Percentiles rank a stretch among this genome's conserved stretches.
Conservation (phyloP, 2,113 vertebrate genomes). For the Xenus cinereus region DNA sequence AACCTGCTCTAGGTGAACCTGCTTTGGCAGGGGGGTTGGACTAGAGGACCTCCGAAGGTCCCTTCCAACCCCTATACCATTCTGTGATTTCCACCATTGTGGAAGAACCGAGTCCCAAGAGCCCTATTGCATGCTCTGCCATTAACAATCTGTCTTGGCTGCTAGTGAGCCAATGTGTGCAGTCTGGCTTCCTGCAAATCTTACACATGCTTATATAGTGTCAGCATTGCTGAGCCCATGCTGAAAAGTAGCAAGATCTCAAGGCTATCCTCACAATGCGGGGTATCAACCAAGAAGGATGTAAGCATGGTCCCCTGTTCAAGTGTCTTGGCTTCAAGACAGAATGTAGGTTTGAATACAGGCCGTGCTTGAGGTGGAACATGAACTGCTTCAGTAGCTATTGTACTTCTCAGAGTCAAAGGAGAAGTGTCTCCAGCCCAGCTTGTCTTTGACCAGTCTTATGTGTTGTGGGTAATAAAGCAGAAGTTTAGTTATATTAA, state of each 20-base stretch:
- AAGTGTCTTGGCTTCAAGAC: not conserved
- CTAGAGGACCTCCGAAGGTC: not conserved
- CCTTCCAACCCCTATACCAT: not conserved
- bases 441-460: not conserved
- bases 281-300: not conserved
- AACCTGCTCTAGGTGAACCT: not conserved
- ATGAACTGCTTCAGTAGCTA: not conserved
- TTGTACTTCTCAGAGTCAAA: not conserved
- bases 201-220: not conserved
- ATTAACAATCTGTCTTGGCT: not conserved
- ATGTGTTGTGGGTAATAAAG: not conserved
- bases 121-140: not conserved
- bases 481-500: not conserved
- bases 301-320: not conserved
- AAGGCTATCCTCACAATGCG: not conserved
- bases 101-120: not conserved
- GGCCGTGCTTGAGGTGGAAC: not conserved
- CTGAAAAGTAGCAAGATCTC: not conserved
- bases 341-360: not conserved
- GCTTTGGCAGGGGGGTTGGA: not conserved
- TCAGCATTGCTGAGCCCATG: not conserved
- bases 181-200: not conserved
- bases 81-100: not conserved
- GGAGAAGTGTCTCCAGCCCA: not conserved
- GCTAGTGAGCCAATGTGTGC: not conserved